Conservation (phyloP, 2,888 invertebrate species). For the Darwinula stevensoni region DNA sequence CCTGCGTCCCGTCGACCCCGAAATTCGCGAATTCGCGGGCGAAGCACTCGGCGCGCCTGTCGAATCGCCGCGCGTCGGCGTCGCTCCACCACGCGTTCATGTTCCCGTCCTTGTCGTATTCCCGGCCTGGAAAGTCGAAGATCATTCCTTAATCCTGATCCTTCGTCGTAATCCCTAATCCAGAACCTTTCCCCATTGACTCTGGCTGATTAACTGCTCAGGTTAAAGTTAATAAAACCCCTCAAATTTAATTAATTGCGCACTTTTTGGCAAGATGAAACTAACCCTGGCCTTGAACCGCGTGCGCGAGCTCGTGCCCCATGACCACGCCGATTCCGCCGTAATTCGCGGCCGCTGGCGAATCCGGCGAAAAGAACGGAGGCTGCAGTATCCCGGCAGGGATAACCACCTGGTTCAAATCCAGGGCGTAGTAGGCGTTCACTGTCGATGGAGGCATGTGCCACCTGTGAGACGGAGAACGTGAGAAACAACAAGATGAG, state of each 20-base stretch:
- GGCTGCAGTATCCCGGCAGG: slow-evolving; percentile 85
- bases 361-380: slow-evolving; percentile 67
- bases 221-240: too few species aligned
- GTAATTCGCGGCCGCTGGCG: slow-evolving; percentile 68
- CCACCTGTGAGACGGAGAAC: slow-evolving; percentile 21
- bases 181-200: too few species aligned
- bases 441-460: slow-evolving; percentile 72
- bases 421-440: slow-evolving; percentile 83
- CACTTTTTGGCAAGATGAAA: too few species aligned
- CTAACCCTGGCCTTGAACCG: slow-evolving; percentile 84
- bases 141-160: too few species aligned
- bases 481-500: neutral
- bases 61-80: slow-evolving; percentile 58
- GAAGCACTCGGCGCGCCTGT: slow-evolving; percentile 58
- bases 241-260: too few species aligned
- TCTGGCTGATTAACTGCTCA: too few species aligned
- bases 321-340: slow-evolving; percentile 95
- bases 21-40: slow-evolving; percentile 57
- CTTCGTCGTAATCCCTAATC: too few species aligned
- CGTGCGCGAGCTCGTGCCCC: slow-evolving; percentile 88
- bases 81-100: slow-evolving; percentile 95
- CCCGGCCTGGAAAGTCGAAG: slow-evolving; percentile 26
- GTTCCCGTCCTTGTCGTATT: slow-evolving; percentile 84
- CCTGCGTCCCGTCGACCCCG: slow-evolving; percentile 38
- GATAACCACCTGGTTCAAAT: slow-evolving; percentile 82